Base-by-base conservation (phyloP, 2,797 vertebrate species). In the Scleropages formosus region DNA sequence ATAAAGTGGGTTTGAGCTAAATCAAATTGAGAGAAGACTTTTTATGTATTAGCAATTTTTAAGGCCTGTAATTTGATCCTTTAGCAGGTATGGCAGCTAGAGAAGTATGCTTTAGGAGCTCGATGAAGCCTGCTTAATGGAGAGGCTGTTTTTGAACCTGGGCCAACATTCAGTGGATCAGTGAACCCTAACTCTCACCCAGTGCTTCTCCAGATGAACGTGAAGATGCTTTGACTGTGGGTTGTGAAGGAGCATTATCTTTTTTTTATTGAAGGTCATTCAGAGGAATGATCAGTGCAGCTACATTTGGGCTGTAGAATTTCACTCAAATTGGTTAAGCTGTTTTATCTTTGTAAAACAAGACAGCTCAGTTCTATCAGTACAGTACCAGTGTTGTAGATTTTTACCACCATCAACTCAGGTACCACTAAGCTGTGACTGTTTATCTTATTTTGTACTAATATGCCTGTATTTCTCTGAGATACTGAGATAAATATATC, bases 351-450 rank as follows among this genome's bases (percentile, higher is more conserved):
- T 8, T 24, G n/a, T 51, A 8, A 15, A 51, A 69, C 47, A 56
- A 53, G 62, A 11, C 7, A 67, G 31, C 20, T 44, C 31, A 27
- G 22, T 22, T 69, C 22, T 8, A 69, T 6, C n/a, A 69, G 12
- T 9, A 69, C 15, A 16, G 11, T 69, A 56, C 53, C 44, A 20
- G 15, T 15, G 20, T 26, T 26, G 16, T 69, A 46, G 22, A 53
- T 9, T 69, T 65, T 49, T 4, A 8, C 24, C 13, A 46, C 22
- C 51, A 27, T 44, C 66, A 9, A 26, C 22, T 15, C 49, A 24
- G 53, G 47, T 67, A 26, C 67, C 47, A 53, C 46, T 27, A 69
- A 69, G 49, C 67, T 69, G 67, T 69, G 47, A 53, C 12, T 47
- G 12, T 51, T 27, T 26, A n/a, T 13, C 15, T 69, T 69, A 69